phyloP scores from a whole-genome alignment of 2,888 invertebrate genomes.

The Strigamia maritima region DNA sequence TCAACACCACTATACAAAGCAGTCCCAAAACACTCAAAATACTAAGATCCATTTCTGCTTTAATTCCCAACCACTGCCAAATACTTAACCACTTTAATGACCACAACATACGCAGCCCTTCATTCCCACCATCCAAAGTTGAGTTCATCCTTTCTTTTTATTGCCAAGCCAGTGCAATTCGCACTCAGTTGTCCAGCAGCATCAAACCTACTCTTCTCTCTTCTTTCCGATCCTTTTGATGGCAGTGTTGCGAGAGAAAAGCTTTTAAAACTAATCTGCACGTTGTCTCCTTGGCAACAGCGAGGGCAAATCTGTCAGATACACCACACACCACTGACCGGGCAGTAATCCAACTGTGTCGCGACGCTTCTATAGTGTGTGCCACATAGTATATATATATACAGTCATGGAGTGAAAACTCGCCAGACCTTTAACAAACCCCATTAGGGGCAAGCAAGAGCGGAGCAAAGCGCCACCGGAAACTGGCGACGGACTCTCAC shows the following conservation, averaged over 20 bases:
- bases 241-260: constrained; percentile 12
- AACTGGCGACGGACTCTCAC: constrained; percentile 8
- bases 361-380: background rate
- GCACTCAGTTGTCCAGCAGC: constrained; percentile 9
- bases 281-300: constrained; percentile 8
- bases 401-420: background rate
- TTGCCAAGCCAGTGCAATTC: constrained; percentile 1
- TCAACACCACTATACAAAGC: background rate
- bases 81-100: constrained; percentile 16
- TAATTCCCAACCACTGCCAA: background rate
- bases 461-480: constrained; percentile 16
- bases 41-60: background rate
- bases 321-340: constrained; percentile 20
- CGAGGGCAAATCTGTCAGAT: background rate
- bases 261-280: constrained; percentile 29
- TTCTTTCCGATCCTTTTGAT: background rate
- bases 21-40: background rate
- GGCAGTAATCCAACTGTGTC: constrained; percentile 26
- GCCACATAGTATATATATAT: background rate
- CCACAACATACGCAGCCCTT: background rate
- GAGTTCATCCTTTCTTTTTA: constrained; percentile 13
- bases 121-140: background rate
- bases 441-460: background rate
- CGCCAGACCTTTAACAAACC: constrained; percentile 28
- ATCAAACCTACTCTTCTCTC: background rate